A percentile compares a stretch with the other conserved stretches of the same genome.
These are phyloP conservation scores for Hydrozoanthus tunicans DNA, from an alignment of 64 coral and sea anemone genomes.

Conservation along the genomic window DNA sequence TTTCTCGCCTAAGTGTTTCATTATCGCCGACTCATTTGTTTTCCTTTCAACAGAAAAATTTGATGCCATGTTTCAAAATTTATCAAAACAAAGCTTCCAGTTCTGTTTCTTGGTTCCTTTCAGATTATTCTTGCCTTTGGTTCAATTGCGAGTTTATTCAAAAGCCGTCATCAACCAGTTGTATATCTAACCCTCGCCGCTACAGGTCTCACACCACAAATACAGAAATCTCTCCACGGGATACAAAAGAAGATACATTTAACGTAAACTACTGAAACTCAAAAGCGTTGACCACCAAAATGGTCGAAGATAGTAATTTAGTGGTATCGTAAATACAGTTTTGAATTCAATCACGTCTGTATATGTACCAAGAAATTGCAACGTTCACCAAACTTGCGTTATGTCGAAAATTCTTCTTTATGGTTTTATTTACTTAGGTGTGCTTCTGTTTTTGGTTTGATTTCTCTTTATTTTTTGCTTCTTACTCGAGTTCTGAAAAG, in stretches of 20 bases:
- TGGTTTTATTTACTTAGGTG: too few species aligned
- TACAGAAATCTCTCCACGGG: conserved; percentile 16
- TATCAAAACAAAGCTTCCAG: not conserved
- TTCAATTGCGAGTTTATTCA: not conserved
- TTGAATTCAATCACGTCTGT: too few species aligned
- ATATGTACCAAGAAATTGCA: too few species aligned
- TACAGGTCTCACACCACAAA: conserved; percentile 26
- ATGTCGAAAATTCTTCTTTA: too few species aligned
- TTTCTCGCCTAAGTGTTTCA: not conserved
- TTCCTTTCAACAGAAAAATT: not conserved
- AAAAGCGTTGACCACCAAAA: not conserved
- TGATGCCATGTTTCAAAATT: not conserved
- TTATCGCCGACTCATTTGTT: not conserved
- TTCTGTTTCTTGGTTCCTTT: not conserved
- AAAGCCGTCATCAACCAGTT: not conserved
- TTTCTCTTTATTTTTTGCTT: too few species aligned
- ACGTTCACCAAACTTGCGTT: too few species aligned
- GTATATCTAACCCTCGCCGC: not conserved
- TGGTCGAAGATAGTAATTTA: too few species aligned
- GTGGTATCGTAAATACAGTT: too few species aligned
- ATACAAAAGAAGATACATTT: not conserved
- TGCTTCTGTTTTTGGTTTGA: too few species aligned
- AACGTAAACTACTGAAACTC: not conserved
- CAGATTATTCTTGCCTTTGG: not conserved
- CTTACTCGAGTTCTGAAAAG: too few species aligned